phyloP scores from a whole-genome alignment of 2,113 vertebrate genomes.

The Microtus ochrogaster region DNA sequence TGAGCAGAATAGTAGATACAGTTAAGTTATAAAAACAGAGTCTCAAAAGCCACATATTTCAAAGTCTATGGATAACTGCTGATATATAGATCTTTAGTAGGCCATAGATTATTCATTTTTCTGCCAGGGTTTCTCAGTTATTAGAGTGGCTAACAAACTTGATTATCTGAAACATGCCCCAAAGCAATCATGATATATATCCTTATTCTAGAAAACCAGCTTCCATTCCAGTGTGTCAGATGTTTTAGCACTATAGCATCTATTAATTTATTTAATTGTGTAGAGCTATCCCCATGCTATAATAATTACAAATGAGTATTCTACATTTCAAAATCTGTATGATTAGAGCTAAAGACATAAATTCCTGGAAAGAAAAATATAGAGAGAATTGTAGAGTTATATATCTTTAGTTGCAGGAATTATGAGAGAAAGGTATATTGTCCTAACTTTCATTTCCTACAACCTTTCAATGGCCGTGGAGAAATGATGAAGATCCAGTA shows the following conservation, averaged over 20 bases:
- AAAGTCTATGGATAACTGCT: not conserved
- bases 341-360: not conserved
- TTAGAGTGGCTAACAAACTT: not conserved
- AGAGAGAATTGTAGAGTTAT: not conserved
- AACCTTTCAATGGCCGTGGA: fast-evolving
- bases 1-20: not conserved
- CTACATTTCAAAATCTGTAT: not conserved
- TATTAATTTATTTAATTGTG: not conserved
- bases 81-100: not conserved
- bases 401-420: fast-evolving
- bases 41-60: not conserved
- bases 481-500: not conserved
- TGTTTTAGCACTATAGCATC: not conserved
- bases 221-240: not conserved
- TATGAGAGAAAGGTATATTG: fast-evolving
- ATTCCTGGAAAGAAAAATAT: not conserved
- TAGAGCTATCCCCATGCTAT: not conserved
- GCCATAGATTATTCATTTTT: not conserved
- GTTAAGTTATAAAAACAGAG: not conserved
- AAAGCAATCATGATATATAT: not conserved
- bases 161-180: not conserved
- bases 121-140: not conserved
- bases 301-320: not conserved
- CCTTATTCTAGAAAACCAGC: not conserved
- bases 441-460: fast-evolving